phyloP scores from a whole-genome alignment of 2,888 invertebrate genomes.

The Apodemia mormo region DNA sequence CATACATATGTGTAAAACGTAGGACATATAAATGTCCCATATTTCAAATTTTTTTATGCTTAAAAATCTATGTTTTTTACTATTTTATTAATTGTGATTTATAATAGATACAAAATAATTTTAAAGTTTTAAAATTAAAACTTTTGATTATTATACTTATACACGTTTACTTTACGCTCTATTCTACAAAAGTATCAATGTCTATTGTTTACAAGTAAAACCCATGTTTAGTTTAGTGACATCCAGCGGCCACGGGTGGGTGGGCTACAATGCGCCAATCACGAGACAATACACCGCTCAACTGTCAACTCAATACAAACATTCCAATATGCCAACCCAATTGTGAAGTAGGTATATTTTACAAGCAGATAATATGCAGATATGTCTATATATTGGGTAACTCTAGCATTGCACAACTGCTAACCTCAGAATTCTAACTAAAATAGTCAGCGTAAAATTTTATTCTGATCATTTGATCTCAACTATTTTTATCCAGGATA shows the following conservation, averaged over 20 bases:
- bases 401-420: too few species aligned
- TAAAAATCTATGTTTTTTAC: too few species aligned
- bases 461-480: too few species aligned
- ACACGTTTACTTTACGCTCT: not conserved
- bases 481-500: too few species aligned
- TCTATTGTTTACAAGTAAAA: conserved; percentile 66
- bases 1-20: too few species aligned
- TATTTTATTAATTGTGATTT: too few species aligned
- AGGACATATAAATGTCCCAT: too few species aligned
- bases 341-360: conserved; percentile 28
- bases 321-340: conserved; percentile 35
- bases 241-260: conserved; percentile 48
- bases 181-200: conserved; percentile 52
- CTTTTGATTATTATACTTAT: not conserved
- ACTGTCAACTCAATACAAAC: conserved; percentile 48
- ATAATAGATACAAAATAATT: too few species aligned
- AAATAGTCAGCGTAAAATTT: too few species aligned
- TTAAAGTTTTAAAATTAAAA: too few species aligned
- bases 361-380: not conserved
- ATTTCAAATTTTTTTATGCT: too few species aligned
- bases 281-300: conserved; percentile 51
- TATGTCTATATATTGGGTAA: not conserved
- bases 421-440: too few species aligned
- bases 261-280: conserved; percentile 59
- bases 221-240: conserved; percentile 68